A percentile compares a stretch with the other conserved stretches of the same genome.
These are phyloP conservation scores for Phenganax stokvisi DNA, from an alignment of 92 coral and sea anemone species.

Conservation along the genomic window DNA sequence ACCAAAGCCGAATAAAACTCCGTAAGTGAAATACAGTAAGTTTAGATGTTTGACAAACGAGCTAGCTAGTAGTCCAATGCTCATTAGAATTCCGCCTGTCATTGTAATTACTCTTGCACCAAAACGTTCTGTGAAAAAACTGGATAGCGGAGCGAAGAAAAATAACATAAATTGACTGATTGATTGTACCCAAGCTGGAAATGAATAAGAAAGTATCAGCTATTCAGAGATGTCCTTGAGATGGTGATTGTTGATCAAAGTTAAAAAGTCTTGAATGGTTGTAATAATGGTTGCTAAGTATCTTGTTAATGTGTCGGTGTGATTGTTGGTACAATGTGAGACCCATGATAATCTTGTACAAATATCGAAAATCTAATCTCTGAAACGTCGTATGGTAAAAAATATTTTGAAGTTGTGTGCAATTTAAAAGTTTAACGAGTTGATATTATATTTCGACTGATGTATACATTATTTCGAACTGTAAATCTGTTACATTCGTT, in stretches of 20 bases:
- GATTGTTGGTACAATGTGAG: neutral
- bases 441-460: no score
- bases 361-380: no score
- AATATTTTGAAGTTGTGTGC: no score
- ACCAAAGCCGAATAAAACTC: slow-evolving; percentile 82
- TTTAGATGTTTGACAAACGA: slow-evolving; percentile 60
- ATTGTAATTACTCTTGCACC: slow-evolving; percentile 80
- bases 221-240: neutral
- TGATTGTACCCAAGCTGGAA: slow-evolving; percentile 95
- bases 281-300: no score
- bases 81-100: slow-evolving; percentile 68
- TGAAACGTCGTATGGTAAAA: no score
- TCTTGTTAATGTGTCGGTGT: neutral
- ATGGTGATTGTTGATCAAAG: neutral
- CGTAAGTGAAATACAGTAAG: slow-evolving; percentile 69
- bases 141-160: slow-evolving; percentile 74
- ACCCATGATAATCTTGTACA: no score
- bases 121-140: slow-evolving; percentile 66
- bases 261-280: neutral
- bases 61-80: slow-evolving; percentile 65
- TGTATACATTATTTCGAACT: no score
- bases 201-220: neutral
- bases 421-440: no score
- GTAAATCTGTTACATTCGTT: no score
- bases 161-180: slow-evolving; percentile 83